These are phyloP conservation scores for Blastobasis adustella DNA, from an alignment of 2,888 invertebrate genomes.

Conservation along the genomic window DNA sequence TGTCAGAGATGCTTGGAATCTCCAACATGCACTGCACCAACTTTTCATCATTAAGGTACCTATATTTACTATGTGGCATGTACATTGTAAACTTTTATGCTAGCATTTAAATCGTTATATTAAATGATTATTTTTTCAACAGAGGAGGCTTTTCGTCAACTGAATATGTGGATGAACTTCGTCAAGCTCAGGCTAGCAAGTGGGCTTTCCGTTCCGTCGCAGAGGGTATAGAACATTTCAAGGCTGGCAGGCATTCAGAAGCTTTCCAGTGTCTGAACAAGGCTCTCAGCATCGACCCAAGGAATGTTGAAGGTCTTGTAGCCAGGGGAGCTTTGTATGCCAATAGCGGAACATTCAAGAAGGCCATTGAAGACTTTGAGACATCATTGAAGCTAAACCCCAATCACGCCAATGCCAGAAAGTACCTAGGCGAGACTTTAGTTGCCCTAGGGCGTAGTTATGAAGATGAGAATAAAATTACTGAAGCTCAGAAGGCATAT, in stretches of 20 bases:
- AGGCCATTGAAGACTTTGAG: slow-evolving; percentile 96
- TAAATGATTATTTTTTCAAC: slow-evolving; percentile 12
- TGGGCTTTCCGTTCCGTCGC: slow-evolving; percentile 96
- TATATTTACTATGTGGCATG: background rate
- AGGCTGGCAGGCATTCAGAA: slow-evolving; percentile 93
- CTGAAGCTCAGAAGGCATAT: slow-evolving; percentile 89
- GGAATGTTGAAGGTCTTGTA: slow-evolving; percentile 93
- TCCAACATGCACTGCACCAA: slow-evolving; percentile 81
- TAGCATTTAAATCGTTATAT: background rate
- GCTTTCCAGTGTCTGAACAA: slow-evolving; percentile 96
- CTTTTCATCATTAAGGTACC: slow-evolving; percentile 81
- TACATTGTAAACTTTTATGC: background rate
- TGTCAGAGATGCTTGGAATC: slow-evolving; percentile 84
- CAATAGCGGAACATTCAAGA: slow-evolving; percentile 93
- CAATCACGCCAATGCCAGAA: slow-evolving; percentile 93
- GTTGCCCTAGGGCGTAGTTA: slow-evolving; percentile 92
- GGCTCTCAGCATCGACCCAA: slow-evolving; percentile 92
- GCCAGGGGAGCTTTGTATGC: slow-evolving; percentile 94
- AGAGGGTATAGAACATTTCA: slow-evolving; percentile 96
- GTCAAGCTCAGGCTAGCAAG: slow-evolving; percentile 93
- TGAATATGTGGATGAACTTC: slow-evolving; percentile 88
- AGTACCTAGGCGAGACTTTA: slow-evolving; percentile 94
- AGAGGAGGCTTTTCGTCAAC: slow-evolving; percentile 85
- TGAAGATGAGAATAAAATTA: slow-evolving; percentile 89
- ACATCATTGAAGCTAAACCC: slow-evolving; percentile 91